A percentile compares a stretch with the other conserved stretches of the same genome.
These are phyloP conservation scores for Peromyscus polionotus DNA, from an alignment of 2,113 vertebrate species.

Conservation along the genomic window DNA sequence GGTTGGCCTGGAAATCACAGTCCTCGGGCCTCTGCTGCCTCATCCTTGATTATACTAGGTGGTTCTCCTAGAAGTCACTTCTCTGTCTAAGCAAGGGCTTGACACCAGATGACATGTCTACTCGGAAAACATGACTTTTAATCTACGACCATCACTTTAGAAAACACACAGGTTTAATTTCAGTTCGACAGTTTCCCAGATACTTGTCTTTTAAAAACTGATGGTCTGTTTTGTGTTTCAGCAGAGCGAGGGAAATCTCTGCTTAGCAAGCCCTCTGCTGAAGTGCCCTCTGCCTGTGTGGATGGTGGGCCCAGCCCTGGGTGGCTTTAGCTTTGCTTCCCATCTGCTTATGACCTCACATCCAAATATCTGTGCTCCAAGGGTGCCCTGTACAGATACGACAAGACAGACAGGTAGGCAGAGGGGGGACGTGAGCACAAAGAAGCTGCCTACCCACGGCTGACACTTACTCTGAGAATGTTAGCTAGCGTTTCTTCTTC, in stretches of 20 bases:
- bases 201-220: slow-evolving; percentile 14
- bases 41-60: neutral
- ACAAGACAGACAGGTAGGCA: slow-evolving; percentile 1
- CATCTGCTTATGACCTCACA: neutral
- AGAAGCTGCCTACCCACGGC: slow-evolving; percentile 52
- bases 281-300: neutral
- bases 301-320: neutral
- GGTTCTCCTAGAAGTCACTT: slow-evolving; percentile 11
- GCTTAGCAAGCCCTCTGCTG: neutral
- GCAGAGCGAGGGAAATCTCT: neutral
- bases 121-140: slow-evolving; percentile 23
- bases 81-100: neutral
- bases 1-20: neutral
- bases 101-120: neutral
- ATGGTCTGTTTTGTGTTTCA: neutral
- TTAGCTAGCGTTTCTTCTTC: slow-evolving; percentile 74
- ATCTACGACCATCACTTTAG: neutral
- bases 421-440: slow-evolving; percentile 39
- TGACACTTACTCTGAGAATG: slow-evolving; percentile 61
- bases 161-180: slow-evolving; percentile 46
- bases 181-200: neutral
- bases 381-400: neutral
- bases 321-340: neutral
- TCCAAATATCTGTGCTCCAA: neutral
- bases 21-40: neutral